Base-by-base conservation (phyloP, 1,140 invertebrate genomes). In the Hyposmocoma kahamanoa region DNA sequence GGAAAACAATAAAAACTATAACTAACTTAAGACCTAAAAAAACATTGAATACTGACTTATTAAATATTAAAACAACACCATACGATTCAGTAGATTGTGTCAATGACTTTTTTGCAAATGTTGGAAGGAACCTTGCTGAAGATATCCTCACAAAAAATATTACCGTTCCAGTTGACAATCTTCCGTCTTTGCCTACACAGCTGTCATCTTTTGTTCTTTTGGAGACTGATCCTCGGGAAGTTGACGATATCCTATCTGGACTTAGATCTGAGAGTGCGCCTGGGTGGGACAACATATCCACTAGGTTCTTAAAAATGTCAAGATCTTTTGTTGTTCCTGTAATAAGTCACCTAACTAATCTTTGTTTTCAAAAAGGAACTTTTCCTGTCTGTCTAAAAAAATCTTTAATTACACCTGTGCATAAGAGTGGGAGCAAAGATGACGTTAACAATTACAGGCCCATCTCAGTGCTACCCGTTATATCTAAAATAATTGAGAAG, bases 401-500 rank as follows among this genome's bases (percentile, higher is more conserved):
- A 15, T 6, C 44, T n/a, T 5, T 46, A 10, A 19, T 46, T 19
- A 46, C 44, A 4, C 44, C 44, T 46, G 44, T 46, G 3, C 21
- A 18, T 13, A 46, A 46, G 44, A 20, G 44, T 32, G 44, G 44
- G n/a, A 46, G 19, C 28, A 46, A 28, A 30, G 24, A 20, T 9
- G 44, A 46, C 13, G 24, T 34, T 20, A 32, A 13, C 30, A 46
- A 46, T 20, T 46, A 32, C 15, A 30, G 44, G 13, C 44, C 44
- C 3, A 46, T 46, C 3, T 46, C 44, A 11, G 44, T 46, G 3
- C 20, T 46, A 5, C 8, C 44, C 3, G 15, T 17, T 18, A 30
- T 46, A 5, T 46, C 26, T 3, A 46, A 46, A 46, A 46, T 46
- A 32, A 19, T 39, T 43, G 47, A 42, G 41, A 48, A 42, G 24